Evolutionary conservation across 2,888 invertebrate species (phyloP).

Genomic region (Macrophya annulata): DNA sequence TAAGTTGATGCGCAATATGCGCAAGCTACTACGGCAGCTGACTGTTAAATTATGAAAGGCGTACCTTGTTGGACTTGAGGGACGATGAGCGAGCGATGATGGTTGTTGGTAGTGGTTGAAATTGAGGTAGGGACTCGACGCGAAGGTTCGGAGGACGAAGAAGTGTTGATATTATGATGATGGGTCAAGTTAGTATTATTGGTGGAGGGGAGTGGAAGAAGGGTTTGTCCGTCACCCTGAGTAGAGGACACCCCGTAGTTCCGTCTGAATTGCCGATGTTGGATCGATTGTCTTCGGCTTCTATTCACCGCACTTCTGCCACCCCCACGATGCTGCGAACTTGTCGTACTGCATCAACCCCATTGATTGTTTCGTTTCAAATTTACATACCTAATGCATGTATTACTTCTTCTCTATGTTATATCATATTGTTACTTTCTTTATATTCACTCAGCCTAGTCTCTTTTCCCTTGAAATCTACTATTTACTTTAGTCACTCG

Average conservation of each 20-base stretch:
- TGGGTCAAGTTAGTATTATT: constrained; percentile 63
- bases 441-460: constrained; percentile 41
- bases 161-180: constrained; percentile 74
- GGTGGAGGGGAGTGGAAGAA: constrained; percentile 72
- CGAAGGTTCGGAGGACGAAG: constrained; percentile 73
- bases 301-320: constrained; percentile 68
- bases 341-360: constrained; percentile 73
- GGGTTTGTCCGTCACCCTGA: constrained; percentile 76
- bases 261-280: constrained; percentile 74
- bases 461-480: constrained; percentile 53
- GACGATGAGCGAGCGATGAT: constrained; percentile 72
- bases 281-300: constrained; percentile 72
- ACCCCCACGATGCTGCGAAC: constrained; percentile 69
- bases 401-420: constrained; percentile 42
- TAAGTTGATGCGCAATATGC: constrained; percentile 50
- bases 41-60: constrained; percentile 63
- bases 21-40: constrained; percentile 54
- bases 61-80: constrained; percentile 75
- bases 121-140: constrained; percentile 70
- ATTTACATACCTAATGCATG: constrained; percentile 48
- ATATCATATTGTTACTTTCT: constrained; percentile 41
- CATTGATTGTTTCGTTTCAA: constrained; percentile 56
- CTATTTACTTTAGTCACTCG: not conserved
- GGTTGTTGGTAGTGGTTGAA: constrained; percentile 70
- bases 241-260: constrained; percentile 75